Evolutionary conservation across 2,888 invertebrate genomes (phyloP), one percentile per base, ranked within the genome.

Genomic region (Tipula vernalis): DNA sequence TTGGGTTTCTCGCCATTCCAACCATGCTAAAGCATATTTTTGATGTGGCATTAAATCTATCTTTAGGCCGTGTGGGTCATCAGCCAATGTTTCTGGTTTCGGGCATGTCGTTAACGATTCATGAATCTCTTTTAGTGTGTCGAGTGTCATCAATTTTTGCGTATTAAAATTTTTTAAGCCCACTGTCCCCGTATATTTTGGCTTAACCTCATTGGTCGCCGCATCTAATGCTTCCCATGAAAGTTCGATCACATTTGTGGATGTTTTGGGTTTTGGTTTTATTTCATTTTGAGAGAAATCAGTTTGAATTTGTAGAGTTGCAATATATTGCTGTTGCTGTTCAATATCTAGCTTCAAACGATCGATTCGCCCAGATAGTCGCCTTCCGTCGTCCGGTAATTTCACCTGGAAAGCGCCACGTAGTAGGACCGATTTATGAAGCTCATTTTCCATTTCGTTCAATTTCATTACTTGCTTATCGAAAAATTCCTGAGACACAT

Each of bases 1-100:
- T 90, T 97, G 96, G n/a, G 92, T 92, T 92, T 99, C 99, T 28
- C 98, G 92, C 98, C 98, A 98, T 28, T 93, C 89, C 89, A 99
- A 92, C 98, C 98, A 99, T 12, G 95, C 94, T 0, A 99, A 91
- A 0, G 97, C 98, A 89, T 96, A 95, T 88, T 94, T 93, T 91
- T 98, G 98, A 91, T 98, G 98, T 10, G 93, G 92, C 96, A 98
- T 96, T 3, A 98, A 92, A 8, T 91, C 88, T 0, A 96, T 93
- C 89, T 92, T 93, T 0, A 98, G 90, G 0, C 94, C 94, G 41
- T 90, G 89, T 0, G 96, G 96, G 88, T 94, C 93, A 8, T 92
- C 90, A 0, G 94, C 94, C 39, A 92, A 90, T 10, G 93, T 91
- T 87, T 93, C 90, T 88, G 95, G 95, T 0, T 91, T 89, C 0